Base-by-base conservation (phyloP, 2,797 vertebrate species). In the Leontocebus nigricollis region DNA sequence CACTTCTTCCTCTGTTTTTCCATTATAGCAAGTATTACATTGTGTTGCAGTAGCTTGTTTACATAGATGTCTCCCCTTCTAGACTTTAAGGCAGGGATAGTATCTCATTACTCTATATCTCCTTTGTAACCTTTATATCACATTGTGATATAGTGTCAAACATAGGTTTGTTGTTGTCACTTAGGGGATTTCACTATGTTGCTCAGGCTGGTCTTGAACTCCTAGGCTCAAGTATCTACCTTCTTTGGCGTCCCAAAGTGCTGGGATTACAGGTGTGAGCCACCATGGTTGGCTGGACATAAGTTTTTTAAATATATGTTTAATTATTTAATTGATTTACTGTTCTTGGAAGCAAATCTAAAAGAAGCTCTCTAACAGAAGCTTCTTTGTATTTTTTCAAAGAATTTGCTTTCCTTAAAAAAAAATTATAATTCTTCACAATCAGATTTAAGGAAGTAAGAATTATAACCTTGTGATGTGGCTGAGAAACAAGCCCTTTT, bases 391-490 rank as follows among this genome's bases (percentile, higher is more conserved):
- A 36, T 80, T 89, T 20, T 94, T 88, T 77, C 14, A 76, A 87
- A 94, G 14, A 59, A 76, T 84, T 87, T 88, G 1, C 52, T 89
- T 94, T 77, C 84, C 70, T 59, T 85, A 26, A 72, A 85, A 81
- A 52, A 39, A 94, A 55, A 55, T 41, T 26, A 90, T 67, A 57
- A 90, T 93, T 24, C 11, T 61, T 73, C 81, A 55, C 57, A 70
- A 26, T 72, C 59, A 76, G 4, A 84, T 95, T 94, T 93, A 90
- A 96, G 88, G 44, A 97, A 93, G 79, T 90, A 57, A 86, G 41
- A 50, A 73, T 50, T 75, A 22, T 83, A 81, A 93, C 22, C 96
- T 89, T 96, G 96, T 96, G 92, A 97, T 92, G 12, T 95, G 61
- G 6, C 26, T 87, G 73, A 94, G 76, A 89, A 22, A 90, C 17